phyloP scores from a whole-genome alignment of 2,888 invertebrate genomes.

The Thalpophila matura region DNA sequence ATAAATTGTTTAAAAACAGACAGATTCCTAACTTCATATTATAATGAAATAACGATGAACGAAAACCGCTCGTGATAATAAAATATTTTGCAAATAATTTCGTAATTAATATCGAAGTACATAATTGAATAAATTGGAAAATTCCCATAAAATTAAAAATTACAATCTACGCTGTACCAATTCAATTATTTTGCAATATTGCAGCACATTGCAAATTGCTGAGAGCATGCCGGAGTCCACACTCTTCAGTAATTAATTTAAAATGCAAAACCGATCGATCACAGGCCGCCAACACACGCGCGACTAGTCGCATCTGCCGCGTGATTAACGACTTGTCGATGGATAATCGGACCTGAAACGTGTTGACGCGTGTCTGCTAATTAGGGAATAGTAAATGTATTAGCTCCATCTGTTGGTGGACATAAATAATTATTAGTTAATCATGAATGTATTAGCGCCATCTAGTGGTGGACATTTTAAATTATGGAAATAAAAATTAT shows the following conservation, averaged over 20 bases:
- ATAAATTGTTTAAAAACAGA: too few relatives aligned
- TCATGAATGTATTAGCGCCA: too few relatives aligned
- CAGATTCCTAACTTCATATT: too few relatives aligned
- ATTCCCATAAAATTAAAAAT: neutral
- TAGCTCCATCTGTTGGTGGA: conserved; percentile 44
- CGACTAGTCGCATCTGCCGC: conserved; percentile 54
- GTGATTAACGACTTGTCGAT: conserved; percentile 59
- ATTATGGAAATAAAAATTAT: neutral
- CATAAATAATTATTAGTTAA: too few relatives aligned
- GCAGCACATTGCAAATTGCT: conserved; percentile 1
- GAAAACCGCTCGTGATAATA: too few relatives aligned
- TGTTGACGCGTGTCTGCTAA: conserved; percentile 27
- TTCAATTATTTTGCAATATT: conserved; percentile 42
- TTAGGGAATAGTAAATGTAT: conserved; percentile 26
- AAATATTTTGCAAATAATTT: too few relatives aligned
- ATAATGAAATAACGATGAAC: too few relatives aligned
- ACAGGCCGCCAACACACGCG: conserved; percentile 22
- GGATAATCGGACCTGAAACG: neutral
- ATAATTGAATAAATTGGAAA: neutral
- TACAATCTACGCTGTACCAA: conserved; percentile 1
- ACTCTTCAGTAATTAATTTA: conserved; percentile 50
- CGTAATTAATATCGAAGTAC: neutral
- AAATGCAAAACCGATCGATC: conserved; percentile 48
- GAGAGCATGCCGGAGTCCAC: neutral
- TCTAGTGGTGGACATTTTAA: too few relatives aligned